Percentiles rank a stretch among this genome's conserved stretches.
These are phyloP conservation scores for Phengaris alcon DNA, from an alignment of 2,888 invertebrate species.

Conservation along the genomic window DNA sequence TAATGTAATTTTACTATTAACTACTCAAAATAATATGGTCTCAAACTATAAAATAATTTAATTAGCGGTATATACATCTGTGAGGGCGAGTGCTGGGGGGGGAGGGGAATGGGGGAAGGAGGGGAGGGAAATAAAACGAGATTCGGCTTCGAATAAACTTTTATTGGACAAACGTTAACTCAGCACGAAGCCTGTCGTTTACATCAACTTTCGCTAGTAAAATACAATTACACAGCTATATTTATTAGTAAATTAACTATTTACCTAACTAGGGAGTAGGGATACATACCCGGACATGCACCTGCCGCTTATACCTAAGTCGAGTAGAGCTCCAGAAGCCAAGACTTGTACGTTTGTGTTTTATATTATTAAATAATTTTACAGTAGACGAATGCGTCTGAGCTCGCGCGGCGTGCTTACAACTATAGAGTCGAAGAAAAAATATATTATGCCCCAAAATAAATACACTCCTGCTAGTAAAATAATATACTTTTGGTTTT, in stretches of 20 bases:
- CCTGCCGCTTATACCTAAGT: background rate
- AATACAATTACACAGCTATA: constrained; percentile 51
- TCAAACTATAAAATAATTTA: too few species aligned
- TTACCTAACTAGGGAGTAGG: constrained; percentile 14
- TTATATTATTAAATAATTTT: background rate
- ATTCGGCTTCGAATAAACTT: constrained; percentile 70
- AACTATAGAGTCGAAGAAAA: background rate
- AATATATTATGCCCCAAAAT: background rate
- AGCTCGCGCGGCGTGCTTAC: background rate
- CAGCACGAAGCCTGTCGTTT: constrained; percentile 61
- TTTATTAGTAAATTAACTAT: constrained; percentile 46
- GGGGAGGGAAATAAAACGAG: constrained; percentile 51
- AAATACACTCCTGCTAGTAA: background rate
- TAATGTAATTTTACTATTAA: too few species aligned
- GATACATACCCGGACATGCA: constrained; percentile 32
- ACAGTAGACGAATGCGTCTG: background rate
- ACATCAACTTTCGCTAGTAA: constrained; percentile 69
- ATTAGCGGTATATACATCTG: background rate
- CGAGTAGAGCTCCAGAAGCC: constrained; percentile 59
- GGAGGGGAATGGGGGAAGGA: too few species aligned
- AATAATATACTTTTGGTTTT: background rate
- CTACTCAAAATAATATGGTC: too few species aligned
- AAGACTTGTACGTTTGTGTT: constrained; percentile 63
- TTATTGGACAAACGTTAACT: constrained; percentile 72
- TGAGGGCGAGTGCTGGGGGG: background rate